phyloP scores from a whole-genome alignment of 2,797 vertebrate genomes.

The Chelon auratus region DNA sequence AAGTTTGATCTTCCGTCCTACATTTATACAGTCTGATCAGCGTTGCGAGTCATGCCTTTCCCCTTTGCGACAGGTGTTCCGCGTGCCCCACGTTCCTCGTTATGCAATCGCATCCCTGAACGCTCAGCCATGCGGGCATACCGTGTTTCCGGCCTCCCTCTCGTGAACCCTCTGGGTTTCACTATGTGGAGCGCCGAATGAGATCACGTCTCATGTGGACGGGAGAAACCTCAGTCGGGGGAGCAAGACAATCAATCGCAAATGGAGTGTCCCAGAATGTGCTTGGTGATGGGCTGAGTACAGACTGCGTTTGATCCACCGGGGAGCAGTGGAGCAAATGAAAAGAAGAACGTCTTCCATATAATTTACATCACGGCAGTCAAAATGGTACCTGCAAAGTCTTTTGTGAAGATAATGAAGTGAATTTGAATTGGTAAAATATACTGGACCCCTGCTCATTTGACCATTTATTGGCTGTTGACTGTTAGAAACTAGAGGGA shows the following conservation, averaged over 20 bases:
- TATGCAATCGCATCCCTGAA: slow-evolving; percentile 65
- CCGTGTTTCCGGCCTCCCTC: slow-evolving; percentile 50
- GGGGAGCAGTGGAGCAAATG: slow-evolving; percentile 3
- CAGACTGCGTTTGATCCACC: slow-evolving; percentile 1
- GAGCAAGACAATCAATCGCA: slow-evolving; percentile 45
- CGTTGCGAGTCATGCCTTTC: slow-evolving; percentile 46
- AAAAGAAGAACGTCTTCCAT: not conserved
- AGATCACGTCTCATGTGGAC: slow-evolving; percentile 83
- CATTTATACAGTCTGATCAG: slow-evolving; percentile 44
- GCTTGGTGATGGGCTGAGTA: slow-evolving; percentile 6
- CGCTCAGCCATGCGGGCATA: slow-evolving; percentile 40
- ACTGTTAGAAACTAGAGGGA: too few species aligned
- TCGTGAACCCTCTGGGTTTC: slow-evolving; percentile 73
- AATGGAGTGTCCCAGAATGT: slow-evolving; percentile 21
- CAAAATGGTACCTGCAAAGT: not conserved
- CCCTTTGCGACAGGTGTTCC: slow-evolving; percentile 58
- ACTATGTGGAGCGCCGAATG: slow-evolving; percentile 83
- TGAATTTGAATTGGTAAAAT: too few species aligned
- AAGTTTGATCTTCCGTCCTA: slow-evolving; percentile 31
- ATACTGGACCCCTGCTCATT: too few species aligned
- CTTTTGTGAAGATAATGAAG: not conserved
- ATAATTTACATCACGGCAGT: not conserved
- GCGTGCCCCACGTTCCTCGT: slow-evolving; percentile 67
- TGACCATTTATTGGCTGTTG: too few species aligned
- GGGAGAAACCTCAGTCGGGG: slow-evolving; percentile 55